Conservation (phyloP, 1,140 invertebrate species). For the Conus ventricosus region DNA sequence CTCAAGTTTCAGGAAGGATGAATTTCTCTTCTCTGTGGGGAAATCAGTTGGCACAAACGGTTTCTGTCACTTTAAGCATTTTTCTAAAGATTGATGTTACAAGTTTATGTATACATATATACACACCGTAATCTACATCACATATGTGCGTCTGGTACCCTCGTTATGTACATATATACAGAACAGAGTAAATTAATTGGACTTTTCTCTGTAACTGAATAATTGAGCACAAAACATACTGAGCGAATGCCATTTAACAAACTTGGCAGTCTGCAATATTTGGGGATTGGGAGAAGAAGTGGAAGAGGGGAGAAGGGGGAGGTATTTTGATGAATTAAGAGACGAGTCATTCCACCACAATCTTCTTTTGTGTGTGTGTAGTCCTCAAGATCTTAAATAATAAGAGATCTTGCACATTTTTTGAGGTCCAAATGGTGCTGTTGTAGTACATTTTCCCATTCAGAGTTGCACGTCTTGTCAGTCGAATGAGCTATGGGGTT, state of each 20-base stretch:
- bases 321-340: neutral
- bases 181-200: neutral
- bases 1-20: neutral
- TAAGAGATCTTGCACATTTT: neutral
- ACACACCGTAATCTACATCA: neutral
- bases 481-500: slow-evolving; percentile 49
- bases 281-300: no score
- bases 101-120: neutral
- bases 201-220: no score
- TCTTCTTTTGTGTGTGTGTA: no score
- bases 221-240: no score
- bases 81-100: neutral
- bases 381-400: neutral
- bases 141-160: no score
- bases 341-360: no score
- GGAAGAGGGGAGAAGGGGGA: no score
- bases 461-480: neutral
- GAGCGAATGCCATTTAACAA: neutral
- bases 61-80: neutral
- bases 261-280: neutral
- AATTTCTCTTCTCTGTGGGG: neutral
- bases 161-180: neutral
- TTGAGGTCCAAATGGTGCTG: neutral
- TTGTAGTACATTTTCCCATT: neutral
- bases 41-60: neutral